phyloP scores from a whole-genome alignment of 2,888 invertebrate genomes.

The Drosophila setosimentum region DNA sequence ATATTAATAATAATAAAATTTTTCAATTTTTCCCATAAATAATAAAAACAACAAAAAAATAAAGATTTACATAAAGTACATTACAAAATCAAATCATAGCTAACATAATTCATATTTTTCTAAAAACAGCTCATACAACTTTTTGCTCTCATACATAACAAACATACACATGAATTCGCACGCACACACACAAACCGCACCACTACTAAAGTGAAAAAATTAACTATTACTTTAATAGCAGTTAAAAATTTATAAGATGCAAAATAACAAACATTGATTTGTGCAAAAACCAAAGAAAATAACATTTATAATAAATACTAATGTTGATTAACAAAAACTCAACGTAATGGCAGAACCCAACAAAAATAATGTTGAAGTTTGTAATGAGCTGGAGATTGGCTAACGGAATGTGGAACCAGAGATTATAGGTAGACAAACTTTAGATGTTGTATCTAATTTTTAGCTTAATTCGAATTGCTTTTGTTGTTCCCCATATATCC shows the following conservation, averaged over 20 bases:
- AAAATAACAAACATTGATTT: constrained; percentile 30
- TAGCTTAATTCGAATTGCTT: constrained; percentile 74
- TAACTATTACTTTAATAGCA: constrained; percentile 78
- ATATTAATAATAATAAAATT: constrained; percentile 34
- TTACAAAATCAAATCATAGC: constrained; percentile 39
- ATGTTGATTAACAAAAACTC: constrained; percentile 20
- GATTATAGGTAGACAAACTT: constrained; percentile 75
- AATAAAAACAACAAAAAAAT: constrained; percentile 11
- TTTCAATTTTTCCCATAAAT: constrained; percentile 50
- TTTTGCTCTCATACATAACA: constrained; percentile 61
- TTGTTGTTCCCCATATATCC: constrained; percentile 52
- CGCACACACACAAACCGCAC: constrained; percentile 40
- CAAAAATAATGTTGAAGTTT: constrained; percentile 38
- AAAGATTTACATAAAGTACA: constrained; percentile 9
- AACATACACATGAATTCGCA: constrained; percentile 22
- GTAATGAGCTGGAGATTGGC: constrained; percentile 24
- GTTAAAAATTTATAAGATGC: constrained; percentile 60
- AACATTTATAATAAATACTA: constrained; percentile 14
- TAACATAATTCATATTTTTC: constrained; percentile 72
- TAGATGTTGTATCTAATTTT: constrained; percentile 72
- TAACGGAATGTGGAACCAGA: constrained; percentile 43
- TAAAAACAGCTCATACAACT: constrained; percentile 68
- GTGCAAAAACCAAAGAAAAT: constrained; percentile 24
- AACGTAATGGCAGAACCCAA: constrained; percentile 19
- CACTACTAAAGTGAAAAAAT: constrained; percentile 52